phyloP scores from a whole-genome alignment of 2,113 vertebrate genomes.

The Leuciscus idus region DNA sequence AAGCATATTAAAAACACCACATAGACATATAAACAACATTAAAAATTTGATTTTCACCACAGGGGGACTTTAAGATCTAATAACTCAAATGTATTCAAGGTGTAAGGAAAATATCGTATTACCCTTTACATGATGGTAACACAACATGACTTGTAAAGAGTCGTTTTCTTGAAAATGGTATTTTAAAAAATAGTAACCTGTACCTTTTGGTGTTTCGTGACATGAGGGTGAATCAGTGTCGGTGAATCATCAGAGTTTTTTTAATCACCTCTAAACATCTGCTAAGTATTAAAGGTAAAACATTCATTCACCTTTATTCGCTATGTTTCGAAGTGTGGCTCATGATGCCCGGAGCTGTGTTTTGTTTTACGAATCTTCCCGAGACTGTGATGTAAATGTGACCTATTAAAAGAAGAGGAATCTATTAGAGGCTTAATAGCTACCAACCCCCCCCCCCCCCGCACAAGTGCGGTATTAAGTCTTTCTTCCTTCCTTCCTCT shows the following conservation, averaged over 20 bases:
- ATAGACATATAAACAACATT: too few species aligned
- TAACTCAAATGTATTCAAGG: not conserved
- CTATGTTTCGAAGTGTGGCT: slow-evolving; percentile 37
- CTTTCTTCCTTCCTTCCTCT: not conserved
- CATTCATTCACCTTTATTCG: slow-evolving; percentile 42
- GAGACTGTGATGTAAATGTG: slow-evolving; percentile 47
- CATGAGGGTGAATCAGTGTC: not conserved
- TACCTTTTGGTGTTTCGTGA: not conserved
- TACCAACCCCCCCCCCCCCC: slow-evolving; percentile 18
- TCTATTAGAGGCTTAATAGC: slow-evolving; percentile 42
- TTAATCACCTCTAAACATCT: slow-evolving; percentile 61
- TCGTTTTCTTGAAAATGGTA: not conserved
- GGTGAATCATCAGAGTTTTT: not conserved
- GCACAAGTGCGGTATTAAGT: not conserved
- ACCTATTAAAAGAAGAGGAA: slow-evolving; percentile 45
- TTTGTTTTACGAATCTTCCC: slow-evolving; percentile 53
- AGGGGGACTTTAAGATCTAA: not conserved
- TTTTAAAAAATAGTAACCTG: too few species aligned
- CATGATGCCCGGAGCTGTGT: slow-evolving; percentile 31
- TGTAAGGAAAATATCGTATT: not conserved
- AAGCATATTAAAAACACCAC: too few species aligned
- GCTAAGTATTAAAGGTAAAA: slow-evolving; percentile 65
- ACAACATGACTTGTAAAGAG: not conserved
- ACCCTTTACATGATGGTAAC: not conserved
- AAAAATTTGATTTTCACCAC: too few species aligned